Evolutionary conservation across 2,113 vertebrate genomes (phyloP), one percentile per base, ranked within the genome.

Genomic region (Euleptes europaea): DNA sequence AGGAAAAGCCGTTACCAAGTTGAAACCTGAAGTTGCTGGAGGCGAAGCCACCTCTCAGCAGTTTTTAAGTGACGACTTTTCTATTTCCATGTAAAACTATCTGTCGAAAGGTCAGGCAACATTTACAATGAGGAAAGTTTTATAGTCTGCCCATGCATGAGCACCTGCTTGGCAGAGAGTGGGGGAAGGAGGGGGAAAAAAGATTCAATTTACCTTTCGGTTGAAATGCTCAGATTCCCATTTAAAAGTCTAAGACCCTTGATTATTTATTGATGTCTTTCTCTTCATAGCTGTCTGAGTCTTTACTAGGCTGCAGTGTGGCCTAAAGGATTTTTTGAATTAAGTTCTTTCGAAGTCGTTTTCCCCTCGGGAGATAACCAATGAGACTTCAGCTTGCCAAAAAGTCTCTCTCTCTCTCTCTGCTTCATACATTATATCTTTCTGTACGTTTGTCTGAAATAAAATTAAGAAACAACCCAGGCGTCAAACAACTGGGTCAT

Each of bases 261-360:
- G 98, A 98, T 99, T 98, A 98, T 98, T 98, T 99, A 99, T 99
- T 98, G 98, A 98, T 98, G 97, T 97, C 97, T 98, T 94, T 96
- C 96, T 97, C 96, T 94, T 92, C 90, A 87, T 91, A 92, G 90
- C 94, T 97, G 97, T 97, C 97, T 97, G 96, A 97, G 95, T 97
- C 96, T 97, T 78, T 92, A 92, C 96, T 90, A 94, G 51, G 95
- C 87, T 92, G 93, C 91, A 84, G 88, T 92, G 94, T 84, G 96
- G 91, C 97, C 97, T 98, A 94, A 96, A 98, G 98, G 97, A 97
- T 96, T 95, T 97, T 97, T 97, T 97, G 96, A 97, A 97, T 97
- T 96, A 97, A 96, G 95, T 97, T 97, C 96, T 96, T 95, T 95
- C 93, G 90, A 85, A 97, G 93, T 95, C 65, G 89, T 95, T 95